Base-by-base conservation (phyloP, 2,113 vertebrate genomes). In the Setophaga kirtlandii region DNA sequence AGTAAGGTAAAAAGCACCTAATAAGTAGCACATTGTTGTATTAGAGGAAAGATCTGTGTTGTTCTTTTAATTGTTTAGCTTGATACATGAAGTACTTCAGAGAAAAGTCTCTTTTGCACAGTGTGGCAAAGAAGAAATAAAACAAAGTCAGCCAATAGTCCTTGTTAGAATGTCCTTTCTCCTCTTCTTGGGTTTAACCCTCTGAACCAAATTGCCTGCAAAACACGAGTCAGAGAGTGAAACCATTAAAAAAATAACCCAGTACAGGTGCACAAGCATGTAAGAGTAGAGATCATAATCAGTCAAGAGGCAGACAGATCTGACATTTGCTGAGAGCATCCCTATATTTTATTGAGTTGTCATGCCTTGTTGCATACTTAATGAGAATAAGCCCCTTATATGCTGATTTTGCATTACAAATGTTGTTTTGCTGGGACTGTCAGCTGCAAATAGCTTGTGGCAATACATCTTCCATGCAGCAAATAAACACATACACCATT, bases 321-420 rank as follows among this genome's bases (percentile, higher is more conserved):
- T 95, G 94, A 95, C 95, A 95, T 94, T 95, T 97, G 82, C 93
- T 92, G 80, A 94, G 44, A 92, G 81, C 89, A 75, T 91, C 49
- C 60, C 56, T 84, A 6, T 87, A 68, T 96, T 92, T 97, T 93
- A 90, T 87, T 89, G 93, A 94, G 87, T 83, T 96, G 91, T 95
- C 90, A 87, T 93, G 94, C 83, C 70, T 94, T 85, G 78, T 94
- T 95, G 94, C 86, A 95, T 96, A 78, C 87, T 87, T 96, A 89
- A 97, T 91, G 86, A 95, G 84, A 60, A 93, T 49, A 53, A 87
- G 83, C 50, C 83, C 90, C 92, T 94, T 92, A 63, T 76, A 42
- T 83, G 85, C 63, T 11, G 25, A 90, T 92, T 96, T 81, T 49
- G 3, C 64, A 56, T 94, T 83, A 92, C 76, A 94, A 94, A 96